Percentiles rank a stretch among this genome's conserved stretches.
These are phyloP conservation scores for Atta texana DNA, from an alignment of 1,140 invertebrate species.

Conservation along the genomic window DNA sequence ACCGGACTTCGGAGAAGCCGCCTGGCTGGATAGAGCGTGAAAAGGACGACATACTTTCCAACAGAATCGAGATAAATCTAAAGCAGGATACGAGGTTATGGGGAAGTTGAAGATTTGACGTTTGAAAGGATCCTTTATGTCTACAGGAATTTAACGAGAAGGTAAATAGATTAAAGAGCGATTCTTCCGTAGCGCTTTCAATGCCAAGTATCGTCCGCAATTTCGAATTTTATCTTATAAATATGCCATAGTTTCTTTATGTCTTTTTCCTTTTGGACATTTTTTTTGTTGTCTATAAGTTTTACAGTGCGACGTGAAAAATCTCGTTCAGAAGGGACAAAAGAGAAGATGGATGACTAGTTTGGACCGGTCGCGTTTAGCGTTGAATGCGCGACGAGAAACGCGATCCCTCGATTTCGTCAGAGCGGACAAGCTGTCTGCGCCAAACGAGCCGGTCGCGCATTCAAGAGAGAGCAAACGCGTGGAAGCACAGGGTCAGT, in stretches of 20 bases:
- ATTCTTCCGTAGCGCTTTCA: neutral
- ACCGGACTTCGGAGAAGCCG: neutral
- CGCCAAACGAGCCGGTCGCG: conserved; percentile 55
- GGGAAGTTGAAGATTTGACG: neutral
- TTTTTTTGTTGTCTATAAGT: neutral
- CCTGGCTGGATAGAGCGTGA: neutral
- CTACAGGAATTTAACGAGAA: neutral
- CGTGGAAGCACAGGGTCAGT: conserved; percentile 27
- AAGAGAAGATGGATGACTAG: neutral
- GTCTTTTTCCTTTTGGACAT: neutral
- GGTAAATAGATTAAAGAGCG: conserved; percentile 1
- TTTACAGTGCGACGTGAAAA: neutral
- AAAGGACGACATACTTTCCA: neutral
- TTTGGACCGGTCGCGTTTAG: neutral
- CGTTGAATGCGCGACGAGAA: conserved; percentile 16
- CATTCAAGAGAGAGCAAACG: conserved; percentile 41
- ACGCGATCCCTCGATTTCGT: conserved; percentile 20
- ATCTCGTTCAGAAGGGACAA: neutral
- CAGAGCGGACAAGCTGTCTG: neutral
- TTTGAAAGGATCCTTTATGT: neutral
- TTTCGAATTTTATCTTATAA: conserved; percentile 21
- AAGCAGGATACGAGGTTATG: conserved; percentile 15
- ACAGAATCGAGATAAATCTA: neutral
- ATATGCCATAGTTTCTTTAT: neutral
- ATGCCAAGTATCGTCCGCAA: neutral